A percentile compares a stretch with the other conserved stretches of the same genome.
These are phyloP conservation scores for Microctenopoma stevenorrisi DNA, from an alignment of 2,797 vertebrate genomes.

Conservation along the genomic window DNA sequence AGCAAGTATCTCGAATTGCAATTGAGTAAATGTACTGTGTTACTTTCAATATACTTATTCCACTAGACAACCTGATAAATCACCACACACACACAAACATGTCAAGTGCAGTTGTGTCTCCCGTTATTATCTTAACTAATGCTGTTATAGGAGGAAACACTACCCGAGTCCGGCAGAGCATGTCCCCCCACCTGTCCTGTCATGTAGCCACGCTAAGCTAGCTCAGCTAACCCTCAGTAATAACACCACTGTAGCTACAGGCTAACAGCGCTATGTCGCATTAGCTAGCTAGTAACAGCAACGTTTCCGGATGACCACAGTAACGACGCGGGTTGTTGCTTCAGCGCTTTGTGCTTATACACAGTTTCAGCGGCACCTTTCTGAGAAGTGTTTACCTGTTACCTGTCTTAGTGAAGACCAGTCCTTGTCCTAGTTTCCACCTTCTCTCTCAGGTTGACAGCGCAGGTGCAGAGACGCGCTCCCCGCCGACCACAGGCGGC, in stretches of 20 bases:
- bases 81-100: no score
- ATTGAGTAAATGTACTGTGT: no score
- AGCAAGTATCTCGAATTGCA: no score
- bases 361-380: neutral
- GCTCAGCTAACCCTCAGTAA: slow-evolving; percentile 12
- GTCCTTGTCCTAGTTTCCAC: slow-evolving; percentile 11
- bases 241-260: slow-evolving; percentile 20
- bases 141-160: neutral
- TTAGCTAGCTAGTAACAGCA: neutral
- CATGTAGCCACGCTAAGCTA: neutral
- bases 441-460: slow-evolving; percentile 6
- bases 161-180: no score
- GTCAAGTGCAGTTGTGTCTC: no score
- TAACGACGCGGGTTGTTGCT: no score
- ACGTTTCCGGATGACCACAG: rapidly evolving
- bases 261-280: slow-evolving; percentile 44
- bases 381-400: slow-evolving; percentile 37
- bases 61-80: no score
- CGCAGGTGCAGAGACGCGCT: neutral
- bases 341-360: no score
- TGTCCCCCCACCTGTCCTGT: neutral
- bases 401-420: neutral
- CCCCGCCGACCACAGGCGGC: neutral
- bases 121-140: no score
- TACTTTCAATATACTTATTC: no score